phyloP scores from a whole-genome alignment of 2,888 invertebrate species.

The Polia nebulosa region DNA sequence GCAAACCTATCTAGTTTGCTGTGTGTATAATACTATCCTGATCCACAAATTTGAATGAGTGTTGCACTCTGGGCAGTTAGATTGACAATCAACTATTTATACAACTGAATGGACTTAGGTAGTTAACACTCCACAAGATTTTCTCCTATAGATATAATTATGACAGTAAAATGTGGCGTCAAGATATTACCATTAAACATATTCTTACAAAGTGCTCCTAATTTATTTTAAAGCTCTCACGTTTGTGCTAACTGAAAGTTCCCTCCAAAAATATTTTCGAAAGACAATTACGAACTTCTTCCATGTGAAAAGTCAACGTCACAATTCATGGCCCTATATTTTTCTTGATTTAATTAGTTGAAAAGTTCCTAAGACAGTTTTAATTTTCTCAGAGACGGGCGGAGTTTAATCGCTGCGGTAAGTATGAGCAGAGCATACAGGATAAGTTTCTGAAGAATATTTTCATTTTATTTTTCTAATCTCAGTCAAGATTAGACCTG shows the following conservation, averaged over 20 bases:
- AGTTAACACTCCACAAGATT: neutral
- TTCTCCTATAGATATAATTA: neutral
- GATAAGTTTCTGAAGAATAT: constrained; percentile 45
- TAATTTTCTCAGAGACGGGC: constrained; percentile 64
- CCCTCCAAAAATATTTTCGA: constrained; percentile 1
- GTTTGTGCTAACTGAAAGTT: constrained; percentile 1
- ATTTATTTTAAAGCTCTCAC: constrained; percentile 3
- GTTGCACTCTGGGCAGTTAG: too few relatives aligned
- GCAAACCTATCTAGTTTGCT: too few relatives aligned
- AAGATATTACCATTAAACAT: neutral
- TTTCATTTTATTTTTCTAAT: constrained; percentile 35
- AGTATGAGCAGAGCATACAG: constrained; percentile 33
- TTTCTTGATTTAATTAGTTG: constrained; percentile 69
- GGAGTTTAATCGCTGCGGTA: constrained; percentile 53
- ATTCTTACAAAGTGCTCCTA: neutral
- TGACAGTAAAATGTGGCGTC: neutral
- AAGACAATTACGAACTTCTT: constrained; percentile 46
- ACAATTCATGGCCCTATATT: constrained; percentile 51
- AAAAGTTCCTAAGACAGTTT: constrained; percentile 63
- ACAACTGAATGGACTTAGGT: too few relatives aligned
- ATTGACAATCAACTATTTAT: too few relatives aligned
- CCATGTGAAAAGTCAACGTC: constrained; percentile 30
- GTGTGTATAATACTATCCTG: too few relatives aligned
- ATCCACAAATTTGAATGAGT: too few relatives aligned
- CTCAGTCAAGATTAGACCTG: constrained; percentile 9